A percentile compares a stretch with the other conserved stretches of the same genome.
These are phyloP conservation scores for Andrena bucephala DNA, from an alignment of 2,888 invertebrate genomes.

Conservation along the genomic window DNA sequence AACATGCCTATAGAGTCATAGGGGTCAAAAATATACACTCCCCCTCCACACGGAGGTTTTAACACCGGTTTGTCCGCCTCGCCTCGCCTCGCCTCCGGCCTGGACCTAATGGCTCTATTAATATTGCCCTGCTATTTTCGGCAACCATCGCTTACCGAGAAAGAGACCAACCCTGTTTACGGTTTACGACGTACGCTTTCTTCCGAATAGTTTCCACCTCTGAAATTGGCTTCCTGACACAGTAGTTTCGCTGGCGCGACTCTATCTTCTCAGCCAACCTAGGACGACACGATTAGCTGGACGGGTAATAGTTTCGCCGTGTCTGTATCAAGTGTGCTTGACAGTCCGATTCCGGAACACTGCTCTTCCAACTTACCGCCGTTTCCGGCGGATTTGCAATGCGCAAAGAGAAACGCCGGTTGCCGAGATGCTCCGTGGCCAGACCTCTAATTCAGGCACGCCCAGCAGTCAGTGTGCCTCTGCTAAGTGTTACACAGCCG, in stretches of 20 bases:
- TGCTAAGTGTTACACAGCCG: conserved; percentile 66
- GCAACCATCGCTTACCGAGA: conserved; percentile 77
- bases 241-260: background rate
- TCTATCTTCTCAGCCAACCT: background rate
- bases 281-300: background rate
- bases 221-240: background rate
- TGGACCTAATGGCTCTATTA: conserved; percentile 76
- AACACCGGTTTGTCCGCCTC: conserved; percentile 28
- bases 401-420: background rate
- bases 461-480: conserved; percentile 76
- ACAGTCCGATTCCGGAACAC: background rate
- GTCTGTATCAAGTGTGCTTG: background rate
- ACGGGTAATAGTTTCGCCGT: background rate
- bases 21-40: conserved; percentile 75
- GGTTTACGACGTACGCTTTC: conserved; percentile 42
- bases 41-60: conserved; percentile 47
- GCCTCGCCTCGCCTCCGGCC: conserved; percentile 59
- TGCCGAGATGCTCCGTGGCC: conserved; percentile 70
- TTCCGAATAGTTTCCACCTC: background rate
- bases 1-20: conserved; percentile 64
- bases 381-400: background rate
- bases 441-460: conserved; percentile 78
- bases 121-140: conserved; percentile 80
- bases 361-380: background rate
- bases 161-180: conserved; percentile 30